phyloP scores from a whole-genome alignment of 2,888 invertebrate genomes.

The Chorisops tibialis region DNA sequence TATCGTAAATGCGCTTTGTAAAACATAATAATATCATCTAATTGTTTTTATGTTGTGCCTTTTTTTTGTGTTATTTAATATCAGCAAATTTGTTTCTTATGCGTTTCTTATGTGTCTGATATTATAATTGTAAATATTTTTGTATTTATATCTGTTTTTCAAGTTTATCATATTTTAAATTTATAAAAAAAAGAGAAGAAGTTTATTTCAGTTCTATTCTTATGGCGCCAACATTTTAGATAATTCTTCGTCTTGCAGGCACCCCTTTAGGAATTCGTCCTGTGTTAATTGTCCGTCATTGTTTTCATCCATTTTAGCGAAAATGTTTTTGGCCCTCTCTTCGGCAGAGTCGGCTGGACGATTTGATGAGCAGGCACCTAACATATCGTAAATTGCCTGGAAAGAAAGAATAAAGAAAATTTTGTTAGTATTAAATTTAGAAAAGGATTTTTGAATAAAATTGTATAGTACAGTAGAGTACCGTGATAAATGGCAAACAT shows the following conservation, averaged over 20 bases:
- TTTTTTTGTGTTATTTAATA: too few species aligned
- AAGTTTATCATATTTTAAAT: background rate
- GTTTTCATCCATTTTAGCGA: slow-evolving; percentile 99
- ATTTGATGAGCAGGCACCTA: slow-evolving; percentile 94
- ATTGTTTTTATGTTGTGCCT: too few species aligned
- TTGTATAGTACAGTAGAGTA: too few species aligned
- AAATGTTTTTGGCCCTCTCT: slow-evolving; percentile 97
- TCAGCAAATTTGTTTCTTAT: background rate
- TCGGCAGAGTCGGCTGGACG: slow-evolving; percentile 94
- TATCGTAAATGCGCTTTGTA: too few species aligned
- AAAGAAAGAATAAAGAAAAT: slow-evolving; percentile 40
- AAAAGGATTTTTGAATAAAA: too few species aligned
- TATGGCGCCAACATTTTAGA: slow-evolving; percentile 94
- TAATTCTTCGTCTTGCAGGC: slow-evolving; percentile 92
- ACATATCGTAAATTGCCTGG: slow-evolving; percentile 99
- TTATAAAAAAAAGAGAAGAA: slow-evolving; percentile 11
- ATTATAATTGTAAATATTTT: background rate
- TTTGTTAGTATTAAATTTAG: too few species aligned
- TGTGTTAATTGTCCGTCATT: slow-evolving; percentile 97
- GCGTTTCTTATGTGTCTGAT: background rate
- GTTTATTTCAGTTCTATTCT: slow-evolving; percentile 45
- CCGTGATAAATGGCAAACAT: too few species aligned
- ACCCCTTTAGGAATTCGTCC: slow-evolving; percentile 97
- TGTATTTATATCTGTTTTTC: too few species aligned
- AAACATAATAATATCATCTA: too few species aligned